Evolutionary conservation across 2,113 vertebrate genomes (phyloP), one percentile per base, ranked within the genome.

Genomic region (western clawed frog (Xenopus tropicalis)): DNA sequence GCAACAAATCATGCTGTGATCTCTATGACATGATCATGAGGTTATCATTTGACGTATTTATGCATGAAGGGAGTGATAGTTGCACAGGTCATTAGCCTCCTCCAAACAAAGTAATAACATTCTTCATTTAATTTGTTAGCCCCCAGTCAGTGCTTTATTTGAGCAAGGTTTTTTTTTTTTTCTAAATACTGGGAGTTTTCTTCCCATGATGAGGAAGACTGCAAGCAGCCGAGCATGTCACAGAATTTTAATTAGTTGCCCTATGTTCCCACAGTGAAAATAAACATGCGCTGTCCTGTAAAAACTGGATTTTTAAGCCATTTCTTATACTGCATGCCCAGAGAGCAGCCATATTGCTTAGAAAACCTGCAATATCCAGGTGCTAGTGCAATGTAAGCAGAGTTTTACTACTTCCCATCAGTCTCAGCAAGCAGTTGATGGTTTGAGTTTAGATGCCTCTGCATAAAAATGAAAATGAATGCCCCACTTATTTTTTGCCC

Each of bases 21-120:
- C 22, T 16, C 24, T 23, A 10, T 66, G 64, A 20, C 19, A 44
- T 21, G 20, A 58, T 66, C 17, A 11, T 25, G 58, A 43, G 51
- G 46, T 65, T 72, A 14, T 59, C 54, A 22, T 21, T 17, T 72
- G 14, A 56, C 42, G 46, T 65, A 56, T 72, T 37, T 58, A 66
- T 73, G 37, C 71, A 73, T 73, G 52, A 48, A 44, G 37, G 29
- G 52, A 16, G 2, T 11, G 9, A 51, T 63, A 20, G 37, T 20
- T 24, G 16, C 42, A 44, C 21, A 73, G 63, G 71, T 46, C 71
- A 69, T 12, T 42, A 67, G 22, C 59, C 61, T 66, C 48, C 51
- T 68, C 3, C 12, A 73, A 70, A 72, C 64, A 3, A 77, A 82
- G 64, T 64, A 82, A n/a, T 80, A 80, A 63, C 81, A 79, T 75